Evolutionary conservation across 2,797 vertebrate genomes (phyloP).

Genomic region (Brachyalestes nurse): DNA sequence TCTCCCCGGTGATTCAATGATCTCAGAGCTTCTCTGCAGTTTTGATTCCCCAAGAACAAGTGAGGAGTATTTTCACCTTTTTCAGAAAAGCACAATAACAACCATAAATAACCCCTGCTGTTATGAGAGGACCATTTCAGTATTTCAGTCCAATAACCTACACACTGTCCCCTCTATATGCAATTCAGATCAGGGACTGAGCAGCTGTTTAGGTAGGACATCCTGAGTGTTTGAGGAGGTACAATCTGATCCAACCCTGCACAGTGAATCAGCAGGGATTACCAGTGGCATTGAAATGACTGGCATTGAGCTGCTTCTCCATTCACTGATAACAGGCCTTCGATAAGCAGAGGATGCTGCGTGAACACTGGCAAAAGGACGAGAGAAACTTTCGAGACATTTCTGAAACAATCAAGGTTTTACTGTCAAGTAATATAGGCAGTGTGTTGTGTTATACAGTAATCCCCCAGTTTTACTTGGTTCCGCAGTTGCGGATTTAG

Average conservation of each 20-base stretch:
- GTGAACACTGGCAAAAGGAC: neutral
- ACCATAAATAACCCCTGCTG: neutral
- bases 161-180: neutral
- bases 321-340: constrained; percentile 33
- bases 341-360: constrained; percentile 27
- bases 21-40: neutral
- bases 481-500: no score
- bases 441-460: neutral
- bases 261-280: constrained; percentile 54
- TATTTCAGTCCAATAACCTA: neutral
- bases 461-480: no score
- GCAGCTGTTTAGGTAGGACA: neutral
- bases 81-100: neutral
- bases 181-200: neutral
- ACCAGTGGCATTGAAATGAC: constrained; percentile 47
- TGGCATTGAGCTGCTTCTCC: constrained; percentile 30
- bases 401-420: constrained; percentile 20
- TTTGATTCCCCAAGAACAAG: neutral
- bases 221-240: neutral
- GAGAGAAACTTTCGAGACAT: neutral
- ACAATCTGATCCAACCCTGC: constrained; percentile 38
- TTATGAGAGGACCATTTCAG: neutral
- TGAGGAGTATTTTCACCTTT: neutral
- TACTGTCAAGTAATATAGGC: neutral
- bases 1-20: neutral